Evolutionary conservation across 1,140 invertebrate genomes (phyloP), one percentile per base, ranked within the genome.

Genomic region (Andrena cerasifolii): DNA sequence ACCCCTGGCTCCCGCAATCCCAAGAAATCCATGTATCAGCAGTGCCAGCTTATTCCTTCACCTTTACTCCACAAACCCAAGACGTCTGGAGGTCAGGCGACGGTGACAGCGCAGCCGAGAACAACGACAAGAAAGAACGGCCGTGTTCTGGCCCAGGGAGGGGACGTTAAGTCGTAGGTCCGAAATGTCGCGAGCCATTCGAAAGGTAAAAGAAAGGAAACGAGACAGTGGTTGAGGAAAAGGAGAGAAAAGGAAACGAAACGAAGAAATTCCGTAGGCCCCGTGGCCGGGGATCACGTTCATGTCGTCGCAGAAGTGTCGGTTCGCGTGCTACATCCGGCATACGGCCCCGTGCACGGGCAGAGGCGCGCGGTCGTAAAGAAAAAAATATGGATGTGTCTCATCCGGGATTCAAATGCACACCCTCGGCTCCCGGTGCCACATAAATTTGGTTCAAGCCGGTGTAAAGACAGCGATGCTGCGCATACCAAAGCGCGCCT

Each of bases 371-470:
- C 76, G 83, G 82, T 89, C 88, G 85, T 89, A 88, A 89, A 89
- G 86, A 83, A 84, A 84, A 83, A 84, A 73, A 84, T 79, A 84
- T 83, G 84, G 80, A 88, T 87, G 85, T 83, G 87, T 89, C 88
- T 88, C 88, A 89, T 90, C 85, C 81, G 66, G 84, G 80, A 90
- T 90, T 89, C 88, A 84, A 90, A 89, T 86, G 84, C 85, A 88
- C 82, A 86, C 83, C 83, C 86, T 86, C 65, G 82, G 82, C 87
- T 89, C 87, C 87, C 85, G 88, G 86, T 89, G 88, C 84, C 80
- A 88, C 86, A 91, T 90, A 90, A 91, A 90, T 91, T 88, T 80
- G 79, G 80, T 88, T 89, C 82, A 80, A 84, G 86, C 84, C 87
- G 78, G 83, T 86, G 87, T 85, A 87, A 89, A 86, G 85, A 81